These are phyloP conservation scores for Oikopleura dioica DNA, from an alignment of 23 tunicate species.

Conservation along the genomic window DNA sequence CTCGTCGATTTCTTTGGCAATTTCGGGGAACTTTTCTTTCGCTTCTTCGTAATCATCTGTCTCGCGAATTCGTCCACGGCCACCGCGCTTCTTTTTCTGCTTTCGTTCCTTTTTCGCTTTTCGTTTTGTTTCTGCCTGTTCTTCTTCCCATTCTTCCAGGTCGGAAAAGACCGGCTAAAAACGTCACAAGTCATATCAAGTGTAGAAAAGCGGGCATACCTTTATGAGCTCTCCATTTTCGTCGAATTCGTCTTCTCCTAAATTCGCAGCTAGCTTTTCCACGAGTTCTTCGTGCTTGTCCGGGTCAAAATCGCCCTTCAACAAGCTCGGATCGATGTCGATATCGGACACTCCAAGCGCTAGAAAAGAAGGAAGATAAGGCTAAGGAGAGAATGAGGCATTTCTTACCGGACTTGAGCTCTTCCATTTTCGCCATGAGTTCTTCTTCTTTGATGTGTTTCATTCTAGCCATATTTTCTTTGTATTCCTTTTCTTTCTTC, in stretches of 20 bases:
- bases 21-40: conserved; percentile 12
- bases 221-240: neutral
- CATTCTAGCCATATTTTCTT: neutral
- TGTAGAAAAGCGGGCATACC: too few species aligned
- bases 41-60: neutral
- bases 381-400: neutral
- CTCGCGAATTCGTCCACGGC: neutral
- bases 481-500: neutral
- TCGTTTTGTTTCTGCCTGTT: neutral
- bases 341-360: conserved; percentile 6
- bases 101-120: neutral
- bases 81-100: neutral
- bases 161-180: neutral
- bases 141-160: conserved; percentile 1
- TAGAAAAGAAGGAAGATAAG: neutral
- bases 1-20: neutral
- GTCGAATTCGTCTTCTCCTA: neutral
- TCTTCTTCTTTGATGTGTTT: neutral
- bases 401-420: neutral
- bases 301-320: conserved; percentile 3
- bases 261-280: neutral
- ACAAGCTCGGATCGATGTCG: neutral
- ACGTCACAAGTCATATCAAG: too few species aligned
- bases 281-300: neutral
- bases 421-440: neutral